Conservation (phyloP, 2,113 vertebrate species). For the Murina feae region DNA sequence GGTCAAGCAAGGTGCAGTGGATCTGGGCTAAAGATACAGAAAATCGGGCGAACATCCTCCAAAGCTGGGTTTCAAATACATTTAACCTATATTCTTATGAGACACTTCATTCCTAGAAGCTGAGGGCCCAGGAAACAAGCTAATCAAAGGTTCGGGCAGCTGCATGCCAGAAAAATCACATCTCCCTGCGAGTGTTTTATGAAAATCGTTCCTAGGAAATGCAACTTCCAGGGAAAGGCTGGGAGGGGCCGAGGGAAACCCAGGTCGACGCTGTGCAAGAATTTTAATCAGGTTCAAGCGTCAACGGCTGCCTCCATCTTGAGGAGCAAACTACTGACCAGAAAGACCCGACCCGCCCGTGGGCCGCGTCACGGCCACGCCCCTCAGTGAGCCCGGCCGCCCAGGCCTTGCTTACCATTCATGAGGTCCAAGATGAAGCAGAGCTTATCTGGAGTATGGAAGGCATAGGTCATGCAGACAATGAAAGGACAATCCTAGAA, state of each 20-base stretch:
- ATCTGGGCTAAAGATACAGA: neutral
- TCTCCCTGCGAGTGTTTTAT: neutral
- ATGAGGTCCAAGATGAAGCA: constrained; percentile 99
- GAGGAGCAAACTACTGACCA: neutral
- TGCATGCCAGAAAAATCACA: constrained; percentile 30
- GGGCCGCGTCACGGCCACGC: rapidly evolving
- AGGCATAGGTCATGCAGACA: constrained; percentile 99
- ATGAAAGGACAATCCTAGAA: constrained; percentile 96
- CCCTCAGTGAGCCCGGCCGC: rapidly evolving
- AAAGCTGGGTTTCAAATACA: neutral
- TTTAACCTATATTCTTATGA: neutral
- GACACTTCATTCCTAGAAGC: neutral
- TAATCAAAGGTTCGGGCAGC: constrained; percentile 3
- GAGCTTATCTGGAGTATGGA: constrained; percentile 98
- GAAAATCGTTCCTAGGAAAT: neutral
- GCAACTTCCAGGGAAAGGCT: neutral
- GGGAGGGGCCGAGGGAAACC: neutral
- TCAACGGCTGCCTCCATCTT: neutral
- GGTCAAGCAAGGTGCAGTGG: rapidly evolving
- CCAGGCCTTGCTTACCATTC: constrained; percentile 87
- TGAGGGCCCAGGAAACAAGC: constrained; percentile 8
- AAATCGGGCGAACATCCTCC: neutral
- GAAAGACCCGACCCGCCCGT: neutral
- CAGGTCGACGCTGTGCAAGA: neutral
- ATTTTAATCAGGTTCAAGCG: neutral